Base-by-base conservation (phyloP, 2,888 invertebrate species). In the Eupithecia centaureata region DNA sequence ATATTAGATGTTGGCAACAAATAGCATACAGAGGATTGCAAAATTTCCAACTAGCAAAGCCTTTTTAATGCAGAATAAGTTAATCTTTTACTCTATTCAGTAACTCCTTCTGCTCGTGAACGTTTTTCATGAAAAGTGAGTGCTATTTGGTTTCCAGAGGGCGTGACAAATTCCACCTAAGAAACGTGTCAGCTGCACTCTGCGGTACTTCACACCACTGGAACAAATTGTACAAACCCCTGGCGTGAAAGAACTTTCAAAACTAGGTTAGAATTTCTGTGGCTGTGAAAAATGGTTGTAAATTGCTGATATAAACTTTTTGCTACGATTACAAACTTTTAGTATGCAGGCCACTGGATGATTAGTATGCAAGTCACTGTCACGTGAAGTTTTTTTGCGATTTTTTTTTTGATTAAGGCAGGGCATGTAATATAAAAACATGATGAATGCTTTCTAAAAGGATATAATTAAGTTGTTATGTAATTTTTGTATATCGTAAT, bases 81-180 rank as follows among this genome's bases (percentile, higher is more conserved):
- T 38, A n/a, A 42, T 5, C 42, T 18, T 18, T 18, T 18, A 2
- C 42, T 18, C 18, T 42, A 2, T 18, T 18, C 8, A 0, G 8
- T 10, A 0, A 18, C 42, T 3, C 18, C 10, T 38, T n/a, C 7
- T n/a, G 18, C 18, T 10, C 18, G n/a, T 18, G 10, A 18, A 42
- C n/a, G 18, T 18, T 18, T 47, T 47, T 22, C 7, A n/a, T 56
- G 30, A 56, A 56, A 27, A 52, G 27, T 15, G n/a, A 56, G 27
- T 28, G 54, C 54, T 28, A 56, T 28, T 28, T 15, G 28, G 54
- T 38, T 66, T 51, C 57, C 51, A 62, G 30, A 15, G 51, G 56
- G 15, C 18, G 42, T 66, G 66, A 62, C 30, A 56, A 56, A 56
- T 56, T 28, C 54, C 13, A 56, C n/a, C 30, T 54, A 5, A 30